phyloP scores from a whole-genome alignment of 2,888 invertebrate genomes.

The Athetis lepigone region DNA sequence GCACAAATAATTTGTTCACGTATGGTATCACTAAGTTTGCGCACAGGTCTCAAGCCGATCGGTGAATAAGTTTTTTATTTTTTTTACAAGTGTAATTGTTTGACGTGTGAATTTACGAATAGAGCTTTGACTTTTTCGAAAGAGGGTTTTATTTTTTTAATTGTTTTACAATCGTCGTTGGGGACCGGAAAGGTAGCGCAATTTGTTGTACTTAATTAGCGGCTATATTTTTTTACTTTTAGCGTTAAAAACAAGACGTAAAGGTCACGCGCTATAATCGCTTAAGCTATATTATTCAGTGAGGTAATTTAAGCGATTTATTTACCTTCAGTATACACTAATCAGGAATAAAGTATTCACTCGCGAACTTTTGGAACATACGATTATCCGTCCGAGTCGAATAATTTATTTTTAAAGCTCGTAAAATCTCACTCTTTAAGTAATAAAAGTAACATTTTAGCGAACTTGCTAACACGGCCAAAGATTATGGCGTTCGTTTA shows the following conservation, averaged over 20 bases:
- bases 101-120: conserved; percentile 76
- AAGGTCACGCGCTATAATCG: conserved; percentile 34
- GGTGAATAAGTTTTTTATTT: conserved; percentile 68
- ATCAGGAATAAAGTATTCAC: conserved; percentile 84
- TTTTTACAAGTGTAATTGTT: conserved; percentile 75
- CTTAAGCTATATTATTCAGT: conserved; percentile 61
- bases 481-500: conserved; percentile 76
- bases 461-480: conserved; percentile 79
- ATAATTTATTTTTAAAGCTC: conserved; percentile 89
- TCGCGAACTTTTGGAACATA: conserved; percentile 78
- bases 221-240: conserved; percentile 49
- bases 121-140: conserved; percentile 69
- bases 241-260: conserved; percentile 38
- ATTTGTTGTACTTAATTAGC: conserved; percentile 61
- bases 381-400: conserved; percentile 80
- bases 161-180: conserved; percentile 75
- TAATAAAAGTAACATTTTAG: conserved; percentile 89
- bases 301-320: conserved; percentile 74
- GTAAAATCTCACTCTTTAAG: conserved; percentile 89
- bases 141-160: conserved; percentile 68
- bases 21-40: conserved; percentile 67
- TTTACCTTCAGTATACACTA: conserved; percentile 79
- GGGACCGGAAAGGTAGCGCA: conserved; percentile 63
- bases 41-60: conserved; percentile 64
- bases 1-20: conserved; percentile 71